These are phyloP conservation scores for Eupithecia centaureata DNA, from an alignment of 2,888 invertebrate species.

Conservation along the genomic window DNA sequence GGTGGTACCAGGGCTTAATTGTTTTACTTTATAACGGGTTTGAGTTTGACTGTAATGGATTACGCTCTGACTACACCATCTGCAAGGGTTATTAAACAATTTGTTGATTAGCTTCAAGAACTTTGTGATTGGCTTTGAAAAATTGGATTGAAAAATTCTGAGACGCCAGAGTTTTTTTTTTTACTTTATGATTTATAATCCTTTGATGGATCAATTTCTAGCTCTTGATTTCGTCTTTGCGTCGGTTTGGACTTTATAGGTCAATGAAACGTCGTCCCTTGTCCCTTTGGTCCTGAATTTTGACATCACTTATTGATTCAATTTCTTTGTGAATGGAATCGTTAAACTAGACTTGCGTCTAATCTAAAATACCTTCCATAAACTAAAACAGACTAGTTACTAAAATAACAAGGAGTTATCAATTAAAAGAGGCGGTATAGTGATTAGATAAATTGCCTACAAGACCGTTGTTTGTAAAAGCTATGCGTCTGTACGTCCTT, in stretches of 20 bases:
- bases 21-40: constrained; percentile 30
- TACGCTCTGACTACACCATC: constrained; percentile 22
- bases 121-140: not conserved
- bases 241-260: too few species aligned
- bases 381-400: not conserved
- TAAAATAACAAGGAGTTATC: constrained; percentile 15
- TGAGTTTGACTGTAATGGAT: constrained; percentile 28
- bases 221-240: too few species aligned
- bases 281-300: not conserved
- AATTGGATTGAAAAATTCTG: not conserved
- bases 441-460: constrained; percentile 28
- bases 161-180: not conserved
- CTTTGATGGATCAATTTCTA: too few species aligned
- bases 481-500: not conserved
- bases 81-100: constrained; percentile 27
- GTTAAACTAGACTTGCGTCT: not conserved
- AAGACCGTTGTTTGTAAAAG: constrained; percentile 9
- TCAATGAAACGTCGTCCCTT: too few species aligned
- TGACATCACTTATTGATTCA: too few species aligned
- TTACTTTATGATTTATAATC: too few species aligned
- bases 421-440: constrained; percentile 26
- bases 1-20: constrained; percentile 53
- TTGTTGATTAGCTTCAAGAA: constrained; percentile 1
- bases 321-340: too few species aligned
- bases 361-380: not conserved